Conservation (phyloP, 2,113 vertebrate genomes). For the Erythrocercus mccallii region DNA sequence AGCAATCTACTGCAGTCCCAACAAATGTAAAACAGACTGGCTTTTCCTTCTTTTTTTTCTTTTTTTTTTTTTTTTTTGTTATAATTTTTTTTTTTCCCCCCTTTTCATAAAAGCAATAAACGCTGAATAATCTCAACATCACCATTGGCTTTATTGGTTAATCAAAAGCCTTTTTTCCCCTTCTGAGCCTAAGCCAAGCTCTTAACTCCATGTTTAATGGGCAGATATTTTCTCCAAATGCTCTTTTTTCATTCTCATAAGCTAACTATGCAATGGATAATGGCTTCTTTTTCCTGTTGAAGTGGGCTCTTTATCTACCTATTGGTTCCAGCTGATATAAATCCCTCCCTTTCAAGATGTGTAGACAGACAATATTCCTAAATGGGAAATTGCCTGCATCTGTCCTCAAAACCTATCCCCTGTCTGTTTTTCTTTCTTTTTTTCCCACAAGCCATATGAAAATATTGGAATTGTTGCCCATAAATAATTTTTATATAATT, state of each 20-base stretch:
- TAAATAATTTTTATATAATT: not conserved
- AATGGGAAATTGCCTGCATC: not conserved
- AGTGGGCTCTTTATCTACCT: constrained; percentile 44
- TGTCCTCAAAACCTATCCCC: not conserved
- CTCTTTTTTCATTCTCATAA: constrained; percentile 52
- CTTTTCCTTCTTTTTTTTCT: not conserved
- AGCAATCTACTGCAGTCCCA: not conserved
- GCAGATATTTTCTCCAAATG: constrained; percentile 63
- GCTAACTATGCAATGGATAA: constrained; percentile 49
- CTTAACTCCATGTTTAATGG: constrained; percentile 58
- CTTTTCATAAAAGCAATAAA: constrained; percentile 24
- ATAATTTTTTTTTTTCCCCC: rapidly evolving
- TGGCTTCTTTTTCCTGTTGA: constrained; percentile 29
- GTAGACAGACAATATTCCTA: not conserved
- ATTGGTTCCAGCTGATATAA: constrained; percentile 53
- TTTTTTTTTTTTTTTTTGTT: not conserved
- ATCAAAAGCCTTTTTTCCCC: constrained; percentile 41
- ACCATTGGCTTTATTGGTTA: constrained; percentile 47
- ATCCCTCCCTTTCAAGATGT: constrained; percentile 7
- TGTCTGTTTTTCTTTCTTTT: not conserved
- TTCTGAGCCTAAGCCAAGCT: constrained; percentile 52
- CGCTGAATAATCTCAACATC: constrained; percentile 42
- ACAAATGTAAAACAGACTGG: not conserved
- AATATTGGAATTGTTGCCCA: not conserved
- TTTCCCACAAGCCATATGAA: not conserved